Evolutionary conservation across 2,797 vertebrate species (phyloP), one percentile per base, ranked within the genome.

Genomic region (Cyclopterus lumpus): DNA sequence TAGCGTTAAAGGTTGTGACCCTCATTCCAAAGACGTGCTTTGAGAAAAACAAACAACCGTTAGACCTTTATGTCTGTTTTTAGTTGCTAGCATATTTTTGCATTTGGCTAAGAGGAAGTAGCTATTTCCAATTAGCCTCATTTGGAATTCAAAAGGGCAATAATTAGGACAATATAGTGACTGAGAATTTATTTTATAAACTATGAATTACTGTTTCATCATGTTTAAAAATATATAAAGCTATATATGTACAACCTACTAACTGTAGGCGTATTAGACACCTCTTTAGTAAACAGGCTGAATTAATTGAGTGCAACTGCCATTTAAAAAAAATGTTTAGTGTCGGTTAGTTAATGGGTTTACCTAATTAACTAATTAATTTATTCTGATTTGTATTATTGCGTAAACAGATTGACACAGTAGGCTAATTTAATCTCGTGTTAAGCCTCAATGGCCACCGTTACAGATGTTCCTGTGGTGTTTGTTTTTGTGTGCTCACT

Each of bases 401-500:
- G n/a, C 11, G 14, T 34, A n/a, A 26, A 18, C 18, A 15, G 1
- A 6, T 14, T 24, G 4, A 14, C 26, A 22, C 36, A 62, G 30
- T 26, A 32, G 26, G 6, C 11, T 49, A 7, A n/a, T 12, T 16
- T 15, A 14, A 57, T 28, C 16, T 51, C 5, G 10, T 10, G 48
- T 51, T 9, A 18, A 64, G 15, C 20, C 24, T 0, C 26, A 48
- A 12, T n/a, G 40, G 3, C 7, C 10, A 20, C 24, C 0, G 22
- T 24, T 30, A 20, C 53, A 60, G 58, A 46, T 65, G 69, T 24
- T 51, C 58, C 12, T 51, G 46, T 60, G 62, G 22, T 51, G 46
- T 58, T 46, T 75, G 64, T 51, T 51, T 66, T 32, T 70, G 71
- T 71, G 66, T n/a, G 59, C 48, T 74, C 53, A 1, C 28, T 38